phyloP scores from a whole-genome alignment of 2,113 vertebrate species.

The Archilochus colubris region DNA sequence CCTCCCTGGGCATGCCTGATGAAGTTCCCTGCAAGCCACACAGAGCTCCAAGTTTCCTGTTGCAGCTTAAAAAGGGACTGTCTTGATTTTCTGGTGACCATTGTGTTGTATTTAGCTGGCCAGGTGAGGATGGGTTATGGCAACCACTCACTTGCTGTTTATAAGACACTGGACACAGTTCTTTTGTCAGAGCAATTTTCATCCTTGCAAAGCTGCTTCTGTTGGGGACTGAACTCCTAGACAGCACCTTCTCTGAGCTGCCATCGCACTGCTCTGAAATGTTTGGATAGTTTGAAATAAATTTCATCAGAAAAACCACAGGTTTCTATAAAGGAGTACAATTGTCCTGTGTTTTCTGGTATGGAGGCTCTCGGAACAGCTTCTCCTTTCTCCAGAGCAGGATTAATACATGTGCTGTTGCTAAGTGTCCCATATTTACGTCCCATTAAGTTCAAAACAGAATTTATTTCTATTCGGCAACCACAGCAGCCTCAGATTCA shows the following conservation, averaged over 20 bases:
- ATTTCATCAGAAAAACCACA: slow-evolving; percentile 61
- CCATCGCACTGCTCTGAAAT: neutral
- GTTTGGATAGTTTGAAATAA: slow-evolving; percentile 67
- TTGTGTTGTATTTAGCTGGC: neutral
- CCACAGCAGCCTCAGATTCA: neutral
- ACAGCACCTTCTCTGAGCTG: slow-evolving; percentile 27
- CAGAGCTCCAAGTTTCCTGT: neutral
- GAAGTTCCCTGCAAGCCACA: neutral
- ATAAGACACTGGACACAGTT: slow-evolving; percentile 32
- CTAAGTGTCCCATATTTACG: neutral
- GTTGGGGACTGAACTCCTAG: neutral
- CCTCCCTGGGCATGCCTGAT: neutral
- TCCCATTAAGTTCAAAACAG: slow-evolving; percentile 24
- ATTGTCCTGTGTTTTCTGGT: slow-evolving; percentile 58
- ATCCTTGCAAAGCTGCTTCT: slow-evolving; percentile 48
- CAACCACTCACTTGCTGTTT: neutral
- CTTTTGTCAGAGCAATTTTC: slow-evolving; percentile 34
- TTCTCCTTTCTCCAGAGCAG: slow-evolving; percentile 50
- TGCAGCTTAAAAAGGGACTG: neutral
- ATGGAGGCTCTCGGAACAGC: slow-evolving; percentile 44
- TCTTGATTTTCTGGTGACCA: neutral
- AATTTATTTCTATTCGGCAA: slow-evolving; percentile 18
- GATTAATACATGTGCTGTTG: slow-evolving; percentile 48
- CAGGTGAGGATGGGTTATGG: neutral
- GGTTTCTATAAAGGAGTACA: slow-evolving; percentile 60